Evolutionary conservation across 2,797 vertebrate species (phyloP), one percentile per base, ranked within the genome.

Genomic region (Coreius guichenoti): DNA sequence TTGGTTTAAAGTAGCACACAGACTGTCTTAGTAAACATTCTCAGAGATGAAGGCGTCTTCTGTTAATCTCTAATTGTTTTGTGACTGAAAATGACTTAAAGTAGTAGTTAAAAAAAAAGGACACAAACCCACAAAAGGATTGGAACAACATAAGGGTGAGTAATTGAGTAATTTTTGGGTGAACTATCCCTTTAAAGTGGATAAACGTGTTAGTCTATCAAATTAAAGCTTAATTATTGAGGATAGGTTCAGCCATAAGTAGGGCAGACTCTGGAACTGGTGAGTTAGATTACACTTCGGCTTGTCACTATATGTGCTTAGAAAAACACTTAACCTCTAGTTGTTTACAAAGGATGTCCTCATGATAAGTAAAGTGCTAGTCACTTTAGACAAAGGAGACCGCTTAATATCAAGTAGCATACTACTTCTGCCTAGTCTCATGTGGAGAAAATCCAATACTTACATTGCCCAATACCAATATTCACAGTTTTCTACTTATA

Each of bases 321-420:
- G 61, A 82, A 74, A 73, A 77, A 65, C 82, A 54, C 47, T 67
- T 3, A 51, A 83, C 23, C 33, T 39, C 61, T 77, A 2, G 31
- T 9, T 83, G 61, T 77, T 19, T 11, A 39, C 31, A 63, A 19
- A 76, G 82, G 45, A 83, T 23, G 16, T 83, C 16, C 58, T 83
- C 17, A 31, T 67, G 82, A 68, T 68, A 83, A 76, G 29, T 36
- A 7, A 75, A 39, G 63, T 69, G 31, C n/a, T 26, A 26, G 61
- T 65, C 63, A 67, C 23, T 67, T 21, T 36, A 2, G 11, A 49
- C 19, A 65, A 49, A 26, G 11, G 51, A 33, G 45, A 14, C 61
- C 31, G 16, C 17, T 56, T 81, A 23, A 45, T 69, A 84, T 45
- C 47, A 83, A 49, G 39, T 73, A n/a, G 72, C 21, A 51, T 23